Percentiles rank a stretch among this genome's conserved stretches.
Evolutionary conservation across 35 echinoderm and acorn worm species (phyloP).

Genomic region (Lytechinus pictus): DNA sequence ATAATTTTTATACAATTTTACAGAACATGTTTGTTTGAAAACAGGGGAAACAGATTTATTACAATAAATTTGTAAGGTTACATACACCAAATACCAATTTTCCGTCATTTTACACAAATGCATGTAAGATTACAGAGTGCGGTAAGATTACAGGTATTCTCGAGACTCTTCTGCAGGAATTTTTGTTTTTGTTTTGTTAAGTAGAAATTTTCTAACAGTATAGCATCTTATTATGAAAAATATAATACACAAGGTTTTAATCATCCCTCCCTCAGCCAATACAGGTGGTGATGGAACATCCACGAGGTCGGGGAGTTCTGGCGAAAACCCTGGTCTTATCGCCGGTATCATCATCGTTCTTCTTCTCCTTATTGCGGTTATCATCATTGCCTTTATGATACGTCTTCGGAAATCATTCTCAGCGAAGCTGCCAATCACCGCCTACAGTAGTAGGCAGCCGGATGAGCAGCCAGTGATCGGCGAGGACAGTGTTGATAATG

Average conservation of each 20-base stretch:
- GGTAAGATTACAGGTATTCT: no score
- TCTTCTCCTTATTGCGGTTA: neutral
- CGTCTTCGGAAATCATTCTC: neutral
- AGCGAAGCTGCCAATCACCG: neutral
- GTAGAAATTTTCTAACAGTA: no score
- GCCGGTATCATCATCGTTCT: neutral
- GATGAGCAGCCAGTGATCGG: neutral
- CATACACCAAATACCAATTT: no score
- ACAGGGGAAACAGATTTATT: no score
- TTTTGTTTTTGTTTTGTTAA: no score
- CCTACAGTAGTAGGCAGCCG: neutral
- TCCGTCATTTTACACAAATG: no score
- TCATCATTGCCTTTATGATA: neutral
- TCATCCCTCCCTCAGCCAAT: neutral
- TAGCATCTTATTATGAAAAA: no score
- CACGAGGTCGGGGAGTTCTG: neutral
- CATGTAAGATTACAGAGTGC: no score
- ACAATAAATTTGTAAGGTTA: no score
- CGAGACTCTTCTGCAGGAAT: no score
- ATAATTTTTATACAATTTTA: no score
- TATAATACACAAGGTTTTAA: neutral
- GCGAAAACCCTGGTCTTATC: neutral
- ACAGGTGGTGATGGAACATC: neutral
- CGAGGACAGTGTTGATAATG: neutral
- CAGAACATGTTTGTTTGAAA: no score